A percentile compares a stretch with the other conserved stretches of the same genome.
Conservation (phyloP, 1,140 invertebrate genomes). For the Parapsyche elsis region DNA sequence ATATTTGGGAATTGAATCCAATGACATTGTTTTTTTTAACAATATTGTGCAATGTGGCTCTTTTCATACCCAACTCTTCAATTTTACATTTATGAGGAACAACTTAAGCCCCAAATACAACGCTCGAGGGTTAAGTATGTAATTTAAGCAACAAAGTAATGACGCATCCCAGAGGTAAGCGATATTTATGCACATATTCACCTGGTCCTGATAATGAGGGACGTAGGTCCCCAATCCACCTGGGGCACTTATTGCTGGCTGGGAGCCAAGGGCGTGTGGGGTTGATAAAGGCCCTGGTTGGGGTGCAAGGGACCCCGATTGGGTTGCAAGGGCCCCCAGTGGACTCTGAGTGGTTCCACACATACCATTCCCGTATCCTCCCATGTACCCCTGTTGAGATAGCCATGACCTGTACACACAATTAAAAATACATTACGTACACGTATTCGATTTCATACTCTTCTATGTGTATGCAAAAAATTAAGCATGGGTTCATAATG, state of each 20-base stretch:
- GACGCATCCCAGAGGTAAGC: background rate
- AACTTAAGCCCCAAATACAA: too few relatives aligned
- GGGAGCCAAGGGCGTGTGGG: background rate
- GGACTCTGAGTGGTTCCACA: background rate
- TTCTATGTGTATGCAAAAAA: too few relatives aligned
- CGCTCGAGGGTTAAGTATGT: too few relatives aligned
- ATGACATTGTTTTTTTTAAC: too few relatives aligned
- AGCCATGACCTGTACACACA: background rate
- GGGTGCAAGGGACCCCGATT: background rate
- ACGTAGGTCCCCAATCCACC: background rate
- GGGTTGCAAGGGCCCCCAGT: background rate
- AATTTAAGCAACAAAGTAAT: too few relatives aligned
- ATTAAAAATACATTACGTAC: background rate
- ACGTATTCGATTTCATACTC: background rate
- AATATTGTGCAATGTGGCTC: too few relatives aligned
- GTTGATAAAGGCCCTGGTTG: background rate
- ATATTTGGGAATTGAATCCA: too few relatives aligned
- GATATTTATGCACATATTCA: background rate
- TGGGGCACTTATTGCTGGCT: background rate
- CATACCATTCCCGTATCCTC: background rate
- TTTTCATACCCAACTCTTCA: too few relatives aligned
- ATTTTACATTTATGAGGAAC: too few relatives aligned
- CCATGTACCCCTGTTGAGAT: background rate
- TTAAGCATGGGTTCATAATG: too few relatives aligned
- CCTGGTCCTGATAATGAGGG: conserved; percentile 35